Conservation (phyloP, 2,888 invertebrate species). For the Gymnosoma rotundatum region DNA sequence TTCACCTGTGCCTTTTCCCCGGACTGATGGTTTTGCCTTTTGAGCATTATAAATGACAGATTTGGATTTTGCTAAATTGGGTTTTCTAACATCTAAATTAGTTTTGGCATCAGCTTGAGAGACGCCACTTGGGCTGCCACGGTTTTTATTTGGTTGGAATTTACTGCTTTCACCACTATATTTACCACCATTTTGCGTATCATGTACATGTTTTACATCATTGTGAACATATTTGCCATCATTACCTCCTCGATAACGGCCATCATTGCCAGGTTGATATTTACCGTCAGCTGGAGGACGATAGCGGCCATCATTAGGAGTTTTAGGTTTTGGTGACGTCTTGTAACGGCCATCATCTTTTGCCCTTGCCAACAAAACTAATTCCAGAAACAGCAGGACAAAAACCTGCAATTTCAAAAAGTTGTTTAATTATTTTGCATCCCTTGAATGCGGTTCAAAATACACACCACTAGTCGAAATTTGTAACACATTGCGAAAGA, state of each 20-base stretch:
- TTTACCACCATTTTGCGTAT: conserved; percentile 75
- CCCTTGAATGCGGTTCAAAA: background rate
- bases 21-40: conserved; percentile 68
- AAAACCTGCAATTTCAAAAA: conserved; percentile 36
- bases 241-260: conserved; percentile 77
- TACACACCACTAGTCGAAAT: conserved; percentile 43
- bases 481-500: conserved; percentile 42
- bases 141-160: conserved; percentile 64
- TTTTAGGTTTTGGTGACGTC: conserved; percentile 73
- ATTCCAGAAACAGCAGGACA: conserved; percentile 66
- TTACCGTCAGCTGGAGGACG: conserved; percentile 77
- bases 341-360: conserved; percentile 83
- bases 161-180: conserved; percentile 72
- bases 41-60: background rate
- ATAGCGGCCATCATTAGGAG: conserved; percentile 77
- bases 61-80: background rate
- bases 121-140: conserved; percentile 65
- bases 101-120: background rate
- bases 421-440: background rate
- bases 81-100: too few relatives aligned
- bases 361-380: conserved; percentile 71
- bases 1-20: conserved; percentile 78
- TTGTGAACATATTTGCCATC: conserved; percentile 84
- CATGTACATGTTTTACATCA: conserved; percentile 77
- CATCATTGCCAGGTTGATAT: conserved; percentile 80